These are phyloP conservation scores for Sebastes cheni DNA, from an alignment of 2,797 vertebrate species.

Conservation along the genomic window DNA sequence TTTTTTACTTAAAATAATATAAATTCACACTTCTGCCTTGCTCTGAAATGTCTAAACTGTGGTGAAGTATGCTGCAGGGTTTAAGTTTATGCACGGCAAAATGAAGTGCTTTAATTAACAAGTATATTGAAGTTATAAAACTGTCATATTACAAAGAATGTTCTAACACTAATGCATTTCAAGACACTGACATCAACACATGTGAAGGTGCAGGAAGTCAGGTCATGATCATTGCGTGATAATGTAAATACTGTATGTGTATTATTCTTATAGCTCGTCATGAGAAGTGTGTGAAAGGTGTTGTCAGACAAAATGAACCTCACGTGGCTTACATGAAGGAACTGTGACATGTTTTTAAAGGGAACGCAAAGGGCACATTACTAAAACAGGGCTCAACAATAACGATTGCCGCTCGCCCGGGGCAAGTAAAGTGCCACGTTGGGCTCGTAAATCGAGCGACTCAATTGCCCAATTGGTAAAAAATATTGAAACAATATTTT, in stretches of 20 bases:
- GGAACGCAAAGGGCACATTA: background rate
- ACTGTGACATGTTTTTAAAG: slow-evolving; percentile 10
- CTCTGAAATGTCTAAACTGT: slow-evolving; percentile 12
- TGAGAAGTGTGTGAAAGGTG: slow-evolving; percentile 24
- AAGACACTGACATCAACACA: slow-evolving; percentile 27
- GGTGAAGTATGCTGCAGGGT: background rate
- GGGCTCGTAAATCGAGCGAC: too few species aligned
- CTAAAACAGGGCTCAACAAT: background rate
- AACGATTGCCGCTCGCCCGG: too few species aligned
- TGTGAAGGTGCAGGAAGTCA: slow-evolving; percentile 23
- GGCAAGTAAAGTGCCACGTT: too few species aligned
- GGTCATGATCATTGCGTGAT: background rate
- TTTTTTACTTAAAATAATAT: slow-evolving; percentile 28
- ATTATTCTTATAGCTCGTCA: background rate
- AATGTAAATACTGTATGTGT: slow-evolving; percentile 39
- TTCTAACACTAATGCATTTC: slow-evolving; percentile 13
- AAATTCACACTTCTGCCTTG: slow-evolving; percentile 9
- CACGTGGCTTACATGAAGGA: slow-evolving; percentile 47
- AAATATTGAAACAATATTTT: too few species aligned
- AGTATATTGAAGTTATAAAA: slow-evolving; percentile 3
- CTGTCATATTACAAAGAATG: background rate
- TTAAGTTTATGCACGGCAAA: background rate
- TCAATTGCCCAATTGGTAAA: too few species aligned
- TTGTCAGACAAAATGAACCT: slow-evolving; percentile 55
- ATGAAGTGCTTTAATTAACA: slow-evolving; percentile 12